Evolutionary conservation across 2,888 invertebrate species (phyloP).

Genomic region (Tachina lurida): DNA sequence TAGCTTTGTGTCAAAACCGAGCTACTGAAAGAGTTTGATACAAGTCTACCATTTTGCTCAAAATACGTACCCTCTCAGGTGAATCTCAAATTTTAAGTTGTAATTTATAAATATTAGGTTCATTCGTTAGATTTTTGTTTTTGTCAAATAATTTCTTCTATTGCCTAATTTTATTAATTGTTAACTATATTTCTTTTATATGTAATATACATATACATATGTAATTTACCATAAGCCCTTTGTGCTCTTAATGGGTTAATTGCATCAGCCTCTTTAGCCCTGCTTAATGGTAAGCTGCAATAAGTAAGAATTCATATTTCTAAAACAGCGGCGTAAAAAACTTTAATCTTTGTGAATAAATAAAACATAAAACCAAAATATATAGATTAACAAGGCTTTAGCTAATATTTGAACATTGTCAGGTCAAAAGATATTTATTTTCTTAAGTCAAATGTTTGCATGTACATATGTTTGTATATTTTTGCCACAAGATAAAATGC

Average conservation of each 20-base stretch:
- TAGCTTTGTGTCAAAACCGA: too few relatives aligned
- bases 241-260: background rate
- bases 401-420: slow-evolving; percentile 69
- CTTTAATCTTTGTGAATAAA: slow-evolving; percentile 62
- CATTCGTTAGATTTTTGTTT: too few relatives aligned
- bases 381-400: slow-evolving; percentile 56
- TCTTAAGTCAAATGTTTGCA: slow-evolving; percentile 5
- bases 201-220: too few relatives aligned
- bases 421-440: slow-evolving; percentile 38
- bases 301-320: slow-evolving; percentile 9
- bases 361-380: slow-evolving; percentile 37
- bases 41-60: too few relatives aligned
- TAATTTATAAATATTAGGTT: too few relatives aligned
- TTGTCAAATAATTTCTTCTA: too few relatives aligned
- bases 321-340: slow-evolving; percentile 53
- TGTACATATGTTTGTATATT: background rate
- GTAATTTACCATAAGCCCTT: too few relatives aligned
- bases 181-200: too few relatives aligned
- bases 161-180: too few relatives aligned
- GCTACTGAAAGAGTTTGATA: too few relatives aligned
- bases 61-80: too few relatives aligned
- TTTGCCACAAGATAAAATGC: slow-evolving; percentile 45
- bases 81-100: too few relatives aligned
- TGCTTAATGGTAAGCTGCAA: background rate
- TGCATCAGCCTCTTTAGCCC: background rate